Evolutionary conservation across 1,140 invertebrate genomes (phyloP), one percentile per base, ranked within the genome.

Genomic region (Steinernema khuongi): DNA sequence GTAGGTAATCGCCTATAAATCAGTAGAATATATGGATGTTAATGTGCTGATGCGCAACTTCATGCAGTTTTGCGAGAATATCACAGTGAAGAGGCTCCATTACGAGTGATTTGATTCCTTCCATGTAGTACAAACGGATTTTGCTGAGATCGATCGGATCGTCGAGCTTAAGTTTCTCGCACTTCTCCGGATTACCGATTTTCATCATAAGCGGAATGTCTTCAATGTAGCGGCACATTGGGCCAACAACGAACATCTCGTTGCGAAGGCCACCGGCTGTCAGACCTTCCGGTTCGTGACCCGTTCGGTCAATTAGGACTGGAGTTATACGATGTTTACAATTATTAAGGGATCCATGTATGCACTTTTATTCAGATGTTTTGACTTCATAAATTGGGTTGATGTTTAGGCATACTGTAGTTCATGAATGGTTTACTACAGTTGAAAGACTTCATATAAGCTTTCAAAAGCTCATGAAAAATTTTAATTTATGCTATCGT

Each of bases 131-230:
- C 11, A 60, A 4, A 60, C 50, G 50, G 26, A 60, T 22, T 4
- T 60, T 60, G 50, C 50, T 60, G 4, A 60, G 22, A 26, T 60
- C 50, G 14, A 7, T 17, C 14, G 7, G 7, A n/a, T 60, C 50
- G 22, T 60, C 50, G 22, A 60, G 11, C 26, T 60, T 60, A 14
- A 60, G 19, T 22, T 14, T 22, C 7, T 60, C 2, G 22, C 50
- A 60, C 19, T 60, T 60, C 19, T 60, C 50, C 50, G 50, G 50
- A 22, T 60, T 60, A n/a, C 50, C 50, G 50, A 60, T 60, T 22
- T 60, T 60, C 50, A 60, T 60, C 50, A 60, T 60, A 26, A 60
- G 50, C 11, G 50, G 50, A 60, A 60, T 60, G 50, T 60, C 50
- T 60, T 60, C 50, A 60, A 60, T 60, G 19, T 60, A 60, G 11